Evolutionary conservation across 2,888 invertebrate genomes (phyloP), one percentile per base, ranked within the genome.

Genomic region (Athrips mouffetella): DNA sequence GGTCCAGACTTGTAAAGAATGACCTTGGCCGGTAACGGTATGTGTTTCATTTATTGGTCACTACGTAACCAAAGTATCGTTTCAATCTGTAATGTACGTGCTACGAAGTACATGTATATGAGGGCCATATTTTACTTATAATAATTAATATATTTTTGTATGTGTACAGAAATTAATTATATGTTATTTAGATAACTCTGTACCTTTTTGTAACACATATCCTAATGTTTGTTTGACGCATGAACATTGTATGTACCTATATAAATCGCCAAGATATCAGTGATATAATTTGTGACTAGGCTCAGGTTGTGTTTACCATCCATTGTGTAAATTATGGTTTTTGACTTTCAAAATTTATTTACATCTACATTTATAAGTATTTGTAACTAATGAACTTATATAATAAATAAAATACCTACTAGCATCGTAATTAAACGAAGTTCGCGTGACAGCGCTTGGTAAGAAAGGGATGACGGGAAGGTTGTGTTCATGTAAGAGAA

Each of bases 121-220:
- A 73, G 67, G 68, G 72, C 73, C 71, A 80, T 81, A 77, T 77
- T 77, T 73, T 75, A 73, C 63, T 65, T 67, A 75, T 75, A 73
- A 75, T 74, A 73, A 66, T 76, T 77, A 75, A 79, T 68, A 71
- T 84, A 82, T 82, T 83, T 84, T 81, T 82, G 67, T 82, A 83
- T 73, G 49, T 82, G 77, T 83, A 81, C 73, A 82, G 77, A 79
- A 64, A 75, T 70, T 68, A 61, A 70, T 70, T 70, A 67, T 61
- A 31, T 63, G 61, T 73, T 70, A 62, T 67, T 69, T 66, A 68
- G 54, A 67, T 64, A 65, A 66, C 62, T 49, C 51, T 61, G 67
- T 73, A 71, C 71, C 68, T 70, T 69, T 57, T 65, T 61, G 64
- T 70, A 60, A 44, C 10, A 49, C 49, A 52, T 52, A 49, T 52